Base-by-base conservation (phyloP, 1,140 invertebrate species). In the Anadara kagoshimensis region DNA sequence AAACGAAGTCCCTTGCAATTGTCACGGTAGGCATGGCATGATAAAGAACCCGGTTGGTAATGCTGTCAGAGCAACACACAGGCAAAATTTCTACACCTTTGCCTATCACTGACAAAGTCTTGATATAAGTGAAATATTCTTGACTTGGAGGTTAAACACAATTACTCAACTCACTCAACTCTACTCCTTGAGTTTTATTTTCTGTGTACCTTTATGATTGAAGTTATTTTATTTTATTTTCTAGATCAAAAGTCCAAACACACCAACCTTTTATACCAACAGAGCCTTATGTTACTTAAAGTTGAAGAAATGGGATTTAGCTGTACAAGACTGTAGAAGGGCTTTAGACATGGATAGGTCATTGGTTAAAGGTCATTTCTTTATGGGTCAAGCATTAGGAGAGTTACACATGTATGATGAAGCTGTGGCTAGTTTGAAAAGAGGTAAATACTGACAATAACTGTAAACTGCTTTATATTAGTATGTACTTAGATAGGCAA, bases 281-380 rank as follows among this genome's bases (percentile, higher is more conserved):
- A 91, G 98, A 85, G 97, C 98, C n/a, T 87, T 99, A 66, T 98
- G 97, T 87, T 93, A 98, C 83, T 89, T 99, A 14, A 92, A 92
- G 79, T 89, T 97, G 64, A 94, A 96, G 86, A 92, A 94, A 83
- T 99, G 95, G 95, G 95, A 97, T 56, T 91, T 93, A 3, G 94
- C 95, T 5, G 94, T 94, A 84, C 94, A 96, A 81, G 97, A 99
- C 86, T 97, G 89, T 68, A 78, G 87, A 47, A 63, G 83, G 36
- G 86, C 88, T 1, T 64, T 89, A 12, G 88, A 89, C 47, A 64
- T 88, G 3, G 86, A 89, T 43, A 92, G 93, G 0, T 94, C 93
- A 85, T 90, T 95, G 69, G 94, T 99, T 2, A 99, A 99, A 86
- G 97, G 95, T 3, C 97, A 99, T 84, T 98, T 98, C 88, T 99